Percentiles rank a stretch among this genome's conserved stretches.
Evolutionary conservation across 2,888 invertebrate species (phyloP).

Genomic region (Hymenopus coronatus): DNA sequence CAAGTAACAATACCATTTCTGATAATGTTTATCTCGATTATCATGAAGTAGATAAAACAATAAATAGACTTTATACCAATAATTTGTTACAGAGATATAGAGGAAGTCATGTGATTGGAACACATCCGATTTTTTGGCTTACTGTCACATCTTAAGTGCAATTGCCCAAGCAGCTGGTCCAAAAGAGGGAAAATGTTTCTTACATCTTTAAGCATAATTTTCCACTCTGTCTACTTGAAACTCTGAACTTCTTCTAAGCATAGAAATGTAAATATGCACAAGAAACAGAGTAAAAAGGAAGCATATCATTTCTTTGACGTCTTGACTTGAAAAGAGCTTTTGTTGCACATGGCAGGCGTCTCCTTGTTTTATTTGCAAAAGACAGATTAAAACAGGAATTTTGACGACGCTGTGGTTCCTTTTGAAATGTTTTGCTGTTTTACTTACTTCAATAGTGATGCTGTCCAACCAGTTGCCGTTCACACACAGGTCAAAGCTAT

Average conservation of each 20-base stretch:
- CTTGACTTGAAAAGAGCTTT: not conserved
- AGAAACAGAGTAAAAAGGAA: not conserved
- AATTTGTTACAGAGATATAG: too few relatives aligned
- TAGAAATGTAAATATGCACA: not conserved
- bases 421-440: not conserved
- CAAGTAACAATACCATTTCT: too few relatives aligned
- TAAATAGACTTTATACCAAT: too few relatives aligned
- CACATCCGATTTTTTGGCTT: too few relatives aligned
- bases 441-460: conserved; percentile 49
- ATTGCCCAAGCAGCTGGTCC: too few relatives aligned
- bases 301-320: not conserved
- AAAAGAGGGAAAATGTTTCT: too few relatives aligned
- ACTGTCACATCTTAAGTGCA: too few relatives aligned
- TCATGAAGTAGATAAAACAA: too few relatives aligned
- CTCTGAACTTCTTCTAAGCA: not conserved
- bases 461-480: conserved; percentile 58
- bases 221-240: not conserved
- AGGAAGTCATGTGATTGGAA: too few relatives aligned
- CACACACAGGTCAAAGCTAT: conserved; percentile 58
- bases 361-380: not conserved
- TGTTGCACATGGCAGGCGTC: not conserved
- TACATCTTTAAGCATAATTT: too few relatives aligned
- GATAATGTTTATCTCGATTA: too few relatives aligned
- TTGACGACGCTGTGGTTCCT: too few relatives aligned
- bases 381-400: not conserved